phyloP scores from a whole-genome alignment of 2,113 vertebrate genomes.

The Lycocorax pyrrhopterus region DNA sequence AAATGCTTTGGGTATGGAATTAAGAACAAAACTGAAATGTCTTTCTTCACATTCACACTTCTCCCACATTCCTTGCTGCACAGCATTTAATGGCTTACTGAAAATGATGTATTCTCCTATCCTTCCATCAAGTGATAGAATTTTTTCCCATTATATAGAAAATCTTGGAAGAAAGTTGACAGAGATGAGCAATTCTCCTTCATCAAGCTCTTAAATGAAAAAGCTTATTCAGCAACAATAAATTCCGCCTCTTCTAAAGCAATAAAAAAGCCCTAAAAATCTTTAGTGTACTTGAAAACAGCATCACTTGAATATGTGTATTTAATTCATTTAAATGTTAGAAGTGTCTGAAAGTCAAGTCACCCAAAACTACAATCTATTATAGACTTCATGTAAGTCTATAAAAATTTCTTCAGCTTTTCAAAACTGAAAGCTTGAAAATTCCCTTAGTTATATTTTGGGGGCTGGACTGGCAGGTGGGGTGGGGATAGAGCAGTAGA shows the following conservation, averaged over 20 bases:
- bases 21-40: not conserved
- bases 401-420: not conserved
- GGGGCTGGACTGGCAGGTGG: not conserved
- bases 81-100: not conserved
- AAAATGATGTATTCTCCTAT: not conserved
- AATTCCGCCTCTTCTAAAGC: not conserved
- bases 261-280: not conserved
- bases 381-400: not conserved
- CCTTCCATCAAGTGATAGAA: not conserved
- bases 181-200: not conserved
- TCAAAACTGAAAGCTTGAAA: not conserved
- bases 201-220: not conserved
- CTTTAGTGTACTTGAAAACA: not conserved
- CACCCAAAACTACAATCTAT: not conserved
- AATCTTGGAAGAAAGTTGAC: not conserved
- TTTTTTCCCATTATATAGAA: not conserved
- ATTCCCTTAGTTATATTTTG: not conserved
- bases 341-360: not conserved
- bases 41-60: not conserved
- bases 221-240: not conserved
- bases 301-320: not conserved
- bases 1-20: not conserved
- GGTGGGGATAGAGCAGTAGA: not conserved
- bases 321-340: not conserved
- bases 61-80: not conserved